Evolutionary conservation across 2,797 vertebrate genomes (phyloP).

Genomic region (Borostomias antarcticus): DNA sequence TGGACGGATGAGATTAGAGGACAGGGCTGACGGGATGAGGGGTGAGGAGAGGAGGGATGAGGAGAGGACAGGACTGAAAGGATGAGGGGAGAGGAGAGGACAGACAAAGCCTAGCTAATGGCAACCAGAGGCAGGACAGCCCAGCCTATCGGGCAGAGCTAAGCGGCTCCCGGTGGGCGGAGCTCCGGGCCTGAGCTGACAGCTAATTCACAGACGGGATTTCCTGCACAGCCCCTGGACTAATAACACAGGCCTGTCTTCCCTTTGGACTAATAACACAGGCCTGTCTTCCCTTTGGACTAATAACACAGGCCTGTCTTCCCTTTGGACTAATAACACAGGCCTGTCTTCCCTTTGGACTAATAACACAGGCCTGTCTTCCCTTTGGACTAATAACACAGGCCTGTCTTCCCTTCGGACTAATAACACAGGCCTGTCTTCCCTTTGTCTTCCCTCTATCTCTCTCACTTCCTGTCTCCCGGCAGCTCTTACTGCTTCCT

Average conservation of each 20-base stretch:
- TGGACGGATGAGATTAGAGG: too few relatives aligned
- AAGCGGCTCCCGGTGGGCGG: slow-evolving; percentile 61
- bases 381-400: too few relatives aligned
- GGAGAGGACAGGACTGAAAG: slow-evolving; percentile 33
- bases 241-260: slow-evolving; percentile 71
- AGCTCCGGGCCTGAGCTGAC: slow-evolving; percentile 68
- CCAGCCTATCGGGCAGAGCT: slow-evolving; percentile 46
- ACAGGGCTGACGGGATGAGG: not conserved
- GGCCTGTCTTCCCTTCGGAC: too few relatives aligned
- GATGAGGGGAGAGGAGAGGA: slow-evolving; percentile 59
- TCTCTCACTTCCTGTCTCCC: slow-evolving; percentile 37
- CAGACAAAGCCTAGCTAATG: slow-evolving; percentile 28
- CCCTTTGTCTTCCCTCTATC: slow-evolving; percentile 57
- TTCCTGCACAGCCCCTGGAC: slow-evolving; percentile 67
- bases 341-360: too few relatives aligned
- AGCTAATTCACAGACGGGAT: slow-evolving; percentile 78
- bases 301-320: slow-evolving; percentile 71
- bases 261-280: slow-evolving; percentile 64
- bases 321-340: too few relatives aligned
- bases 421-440: slow-evolving; percentile 72
- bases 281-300: slow-evolving; percentile 59
- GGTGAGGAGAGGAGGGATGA: not conserved
- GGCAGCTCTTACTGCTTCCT: slow-evolving; percentile 22
- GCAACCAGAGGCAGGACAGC: slow-evolving; percentile 44
- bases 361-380: slow-evolving; percentile 71